Evolutionary conservation across 1,140 invertebrate genomes (phyloP).

Genomic region (Lutraria rhynchaena): DNA sequence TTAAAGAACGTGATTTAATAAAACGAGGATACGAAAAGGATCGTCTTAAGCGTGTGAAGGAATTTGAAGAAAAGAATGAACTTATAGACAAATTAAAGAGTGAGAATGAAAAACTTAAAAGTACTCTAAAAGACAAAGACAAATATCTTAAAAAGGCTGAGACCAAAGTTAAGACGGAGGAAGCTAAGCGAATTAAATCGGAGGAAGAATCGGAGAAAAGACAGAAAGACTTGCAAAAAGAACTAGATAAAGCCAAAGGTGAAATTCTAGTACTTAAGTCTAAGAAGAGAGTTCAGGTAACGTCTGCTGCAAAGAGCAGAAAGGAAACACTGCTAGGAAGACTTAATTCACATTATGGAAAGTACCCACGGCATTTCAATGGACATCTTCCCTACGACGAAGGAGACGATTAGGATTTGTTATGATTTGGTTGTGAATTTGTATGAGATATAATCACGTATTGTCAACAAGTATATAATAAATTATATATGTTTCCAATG

Average conservation of each 20-base stretch:
- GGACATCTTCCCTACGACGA: conserved; percentile 26
- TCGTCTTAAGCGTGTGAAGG: conserved; percentile 28
- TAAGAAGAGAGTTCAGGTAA: conserved; percentile 1
- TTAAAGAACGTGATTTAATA: conserved; percentile 24
- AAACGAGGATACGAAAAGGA: conserved; percentile 36
- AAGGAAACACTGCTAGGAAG: not conserved
- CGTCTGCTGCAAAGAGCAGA: conserved; percentile 11
- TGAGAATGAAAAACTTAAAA: conserved; percentile 5
- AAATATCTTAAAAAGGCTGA: conserved; percentile 20
- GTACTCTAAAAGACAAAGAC: conserved; percentile 33
- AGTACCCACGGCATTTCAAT: not conserved
- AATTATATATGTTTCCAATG: too few relatives aligned
- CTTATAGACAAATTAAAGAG: conserved; percentile 18
- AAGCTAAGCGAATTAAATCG: conserved; percentile 10
- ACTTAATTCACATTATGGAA: conserved; percentile 24
- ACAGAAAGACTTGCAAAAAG: conserved; percentile 24
- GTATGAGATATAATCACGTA: too few relatives aligned
- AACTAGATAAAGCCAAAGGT: conserved; percentile 16
- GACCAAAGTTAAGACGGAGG: conserved; percentile 12
- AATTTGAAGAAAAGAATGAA: conserved; percentile 25
- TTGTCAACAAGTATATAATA: too few relatives aligned
- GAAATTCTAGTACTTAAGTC: conserved; percentile 12
- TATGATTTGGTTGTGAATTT: too few relatives aligned
- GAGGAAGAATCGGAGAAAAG: conserved; percentile 14
- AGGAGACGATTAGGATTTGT: too few relatives aligned